phyloP scores from a whole-genome alignment of 1,140 invertebrate genomes.

The Lepidurus apus region DNA sequence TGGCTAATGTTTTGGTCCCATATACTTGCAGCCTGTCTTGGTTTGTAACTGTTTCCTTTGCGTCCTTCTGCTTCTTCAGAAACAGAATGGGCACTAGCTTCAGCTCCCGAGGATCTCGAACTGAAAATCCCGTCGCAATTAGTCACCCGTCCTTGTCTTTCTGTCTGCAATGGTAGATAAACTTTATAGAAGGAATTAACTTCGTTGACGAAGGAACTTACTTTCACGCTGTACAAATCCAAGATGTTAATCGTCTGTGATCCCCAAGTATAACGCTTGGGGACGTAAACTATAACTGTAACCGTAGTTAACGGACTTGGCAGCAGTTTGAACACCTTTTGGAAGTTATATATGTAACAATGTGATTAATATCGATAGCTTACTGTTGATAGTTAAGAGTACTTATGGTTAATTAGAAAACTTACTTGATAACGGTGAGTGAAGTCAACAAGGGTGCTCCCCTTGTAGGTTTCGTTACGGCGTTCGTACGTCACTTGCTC shows the following conservation, averaged over 20 bases:
- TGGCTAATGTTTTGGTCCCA: background rate
- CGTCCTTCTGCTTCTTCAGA: background rate
- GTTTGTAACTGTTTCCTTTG: background rate
- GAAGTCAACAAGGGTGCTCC: background rate
- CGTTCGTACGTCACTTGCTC: constrained; percentile 21
- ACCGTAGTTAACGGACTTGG: background rate
- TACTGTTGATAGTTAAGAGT: no score
- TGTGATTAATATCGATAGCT: no score
- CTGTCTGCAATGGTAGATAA: no score
- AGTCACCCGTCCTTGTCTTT: no score
- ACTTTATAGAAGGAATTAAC: no score
- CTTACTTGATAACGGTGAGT: constrained; percentile 14
- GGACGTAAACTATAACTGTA: background rate
- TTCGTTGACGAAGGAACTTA: background rate
- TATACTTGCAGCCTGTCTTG: background rate
- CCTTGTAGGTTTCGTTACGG: background rate
- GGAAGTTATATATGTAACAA: no score
- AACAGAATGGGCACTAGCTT: background rate
- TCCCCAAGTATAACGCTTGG: background rate
- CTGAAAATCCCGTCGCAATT: no score
- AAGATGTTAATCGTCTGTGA: background rate
- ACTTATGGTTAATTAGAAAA: no score
- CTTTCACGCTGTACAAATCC: background rate
- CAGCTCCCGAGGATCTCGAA: no score
- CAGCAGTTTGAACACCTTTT: background rate